Base-by-base conservation (phyloP, 2,888 invertebrate species). In the Halictus quadricinctus region DNA sequence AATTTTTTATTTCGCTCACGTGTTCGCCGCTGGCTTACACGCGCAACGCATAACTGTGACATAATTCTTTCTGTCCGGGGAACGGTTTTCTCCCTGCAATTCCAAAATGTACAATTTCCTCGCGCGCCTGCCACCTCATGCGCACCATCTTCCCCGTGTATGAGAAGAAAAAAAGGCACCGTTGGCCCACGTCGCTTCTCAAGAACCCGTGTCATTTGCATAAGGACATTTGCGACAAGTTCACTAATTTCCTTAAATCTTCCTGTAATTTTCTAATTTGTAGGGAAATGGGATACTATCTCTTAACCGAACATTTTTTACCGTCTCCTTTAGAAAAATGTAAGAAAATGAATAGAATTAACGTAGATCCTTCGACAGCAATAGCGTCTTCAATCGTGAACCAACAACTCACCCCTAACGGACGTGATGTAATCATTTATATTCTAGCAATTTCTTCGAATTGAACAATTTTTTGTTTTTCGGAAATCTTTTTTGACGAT, bases 1-100 rank as follows among this genome's bases (percentile, higher is more conserved):
- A 76, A 84, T 86, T 89, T 88, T 88, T 89, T 86, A 89, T 86
- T 89, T 89, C 75, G 36, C 88, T 89, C 89, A 89, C 89, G 88
- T 84, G 82, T 84, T 70, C 46, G 76, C 72, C 69, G 50, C 79
- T 43, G 66, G 88, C 79, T 88, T 86, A 85, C 83, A 83, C 86
- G 79, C 84, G 83, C 81, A 50, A 80, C 83, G 60, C 83, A 77
- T 82, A 89, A 89, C 88, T 72, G 80, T 80, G 84, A 81, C 86
- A 85, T 87, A 83, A 88, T 89, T 88, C 90, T 87, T 74, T 60
- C 81, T 66, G 18, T 46, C 60, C 75, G 25, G 54, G 25, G 43
- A 66, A 79, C 76, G 80, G 80, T 46, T 76, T 72, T 54, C 74
- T 54, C 77, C 76, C 70, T 50, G 77, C 78, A 83, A 86, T 88